A percentile compares a stretch with the other conserved stretches of the same genome.
phyloP scores from a whole-genome alignment of 2,113 vertebrate species.

The Sus scrofa region DNA sequence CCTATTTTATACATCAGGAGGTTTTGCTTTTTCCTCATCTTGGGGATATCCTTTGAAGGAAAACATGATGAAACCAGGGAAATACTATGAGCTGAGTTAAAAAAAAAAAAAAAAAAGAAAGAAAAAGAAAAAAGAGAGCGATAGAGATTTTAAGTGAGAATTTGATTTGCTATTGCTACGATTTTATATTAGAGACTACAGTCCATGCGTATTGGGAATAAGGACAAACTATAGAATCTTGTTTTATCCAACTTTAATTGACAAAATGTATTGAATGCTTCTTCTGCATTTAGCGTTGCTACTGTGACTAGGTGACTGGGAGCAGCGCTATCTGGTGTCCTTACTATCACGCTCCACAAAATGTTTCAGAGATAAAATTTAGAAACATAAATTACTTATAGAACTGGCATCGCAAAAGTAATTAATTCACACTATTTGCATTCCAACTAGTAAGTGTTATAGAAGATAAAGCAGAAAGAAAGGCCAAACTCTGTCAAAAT shows the following conservation, averaged over 20 bases:
- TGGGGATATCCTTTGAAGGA: neutral
- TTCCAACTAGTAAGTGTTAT: neutral
- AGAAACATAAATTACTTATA: neutral
- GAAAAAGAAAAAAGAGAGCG: neutral
- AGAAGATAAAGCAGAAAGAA: neutral
- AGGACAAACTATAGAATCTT: neutral
- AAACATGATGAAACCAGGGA: neutral
- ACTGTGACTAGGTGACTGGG: neutral
- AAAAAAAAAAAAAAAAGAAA: neutral
- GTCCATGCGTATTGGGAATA: neutral
- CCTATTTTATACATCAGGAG: neutral
- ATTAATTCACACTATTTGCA: neutral
- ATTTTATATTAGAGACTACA: conserved; percentile 42
- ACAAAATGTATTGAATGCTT: neutral
- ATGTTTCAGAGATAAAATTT: conserved; percentile 34
- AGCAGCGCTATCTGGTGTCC: neutral
- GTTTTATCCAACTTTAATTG: conserved; percentile 45
- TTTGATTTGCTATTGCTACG: neutral
- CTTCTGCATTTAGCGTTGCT: neutral
- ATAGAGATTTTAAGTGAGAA: neutral
- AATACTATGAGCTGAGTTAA: conserved; percentile 14
- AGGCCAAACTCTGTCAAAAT: neutral
- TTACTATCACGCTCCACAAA: neutral
- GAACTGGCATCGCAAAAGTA: neutral
- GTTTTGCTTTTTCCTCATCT: neutral